A percentile compares a stretch with the other conserved stretches of the same genome.
Conservation (phyloP, 2,888 invertebrate genomes). For the Spodoptera littoralis region DNA sequence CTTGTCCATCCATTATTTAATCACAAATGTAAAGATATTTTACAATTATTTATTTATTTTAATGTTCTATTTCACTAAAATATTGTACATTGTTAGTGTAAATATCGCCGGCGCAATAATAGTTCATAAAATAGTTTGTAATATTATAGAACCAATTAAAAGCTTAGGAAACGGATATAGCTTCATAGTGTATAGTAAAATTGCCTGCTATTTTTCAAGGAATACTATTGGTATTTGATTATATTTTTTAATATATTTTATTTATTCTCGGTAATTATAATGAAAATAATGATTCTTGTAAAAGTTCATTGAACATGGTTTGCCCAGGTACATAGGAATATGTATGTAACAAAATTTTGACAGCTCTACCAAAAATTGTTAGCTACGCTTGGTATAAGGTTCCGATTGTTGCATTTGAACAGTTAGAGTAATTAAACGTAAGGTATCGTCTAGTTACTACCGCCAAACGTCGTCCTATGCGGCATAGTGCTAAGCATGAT, state of each 20-base stretch:
- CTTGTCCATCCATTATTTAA: neutral
- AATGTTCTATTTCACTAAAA: constrained; percentile 1
- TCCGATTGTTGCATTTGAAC: constrained; percentile 56
- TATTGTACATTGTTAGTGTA: constrained; percentile 34
- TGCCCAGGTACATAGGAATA: constrained; percentile 41
- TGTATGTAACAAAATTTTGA: constrained; percentile 56
- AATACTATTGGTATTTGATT: constrained; percentile 20
- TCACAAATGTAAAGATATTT: constrained; percentile 20
- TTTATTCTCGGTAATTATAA: constrained; percentile 22
- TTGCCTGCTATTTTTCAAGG: constrained; percentile 13
- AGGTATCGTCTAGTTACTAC: constrained; percentile 48
- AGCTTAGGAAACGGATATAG: constrained; percentile 37
- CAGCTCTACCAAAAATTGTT: constrained; percentile 67
- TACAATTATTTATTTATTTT: constrained; percentile 14
- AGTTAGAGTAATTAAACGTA: constrained; percentile 52
- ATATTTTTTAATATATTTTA: constrained; percentile 26
- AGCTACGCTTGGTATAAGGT: constrained; percentile 59
- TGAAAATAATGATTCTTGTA: constrained; percentile 19
- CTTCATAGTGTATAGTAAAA: constrained; percentile 25
- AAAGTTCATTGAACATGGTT: constrained; percentile 30
- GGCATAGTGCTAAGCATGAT: constrained; percentile 33
- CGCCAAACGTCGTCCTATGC: constrained; percentile 51
- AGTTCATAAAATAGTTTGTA: constrained; percentile 16
- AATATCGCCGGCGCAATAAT: constrained; percentile 40
- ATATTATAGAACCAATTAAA: constrained; percentile 42